These are phyloP conservation scores for Pocota personata DNA, from an alignment of 2,888 invertebrate genomes.

Conservation along the genomic window DNA sequence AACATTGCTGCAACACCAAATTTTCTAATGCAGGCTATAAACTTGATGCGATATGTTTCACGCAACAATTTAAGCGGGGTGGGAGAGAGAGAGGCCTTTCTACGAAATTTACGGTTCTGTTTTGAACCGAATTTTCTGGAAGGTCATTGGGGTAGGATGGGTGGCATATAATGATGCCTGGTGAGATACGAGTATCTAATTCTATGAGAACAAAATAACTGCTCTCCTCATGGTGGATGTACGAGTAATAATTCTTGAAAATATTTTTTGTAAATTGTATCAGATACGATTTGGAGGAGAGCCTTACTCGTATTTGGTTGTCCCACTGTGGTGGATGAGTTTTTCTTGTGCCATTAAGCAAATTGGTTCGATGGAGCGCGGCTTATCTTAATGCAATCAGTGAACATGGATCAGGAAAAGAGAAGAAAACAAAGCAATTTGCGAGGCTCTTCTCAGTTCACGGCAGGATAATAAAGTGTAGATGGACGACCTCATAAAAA, in stretches of 20 bases:
- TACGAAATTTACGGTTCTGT: constrained; percentile 42
- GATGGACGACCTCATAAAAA: constrained; percentile 17
- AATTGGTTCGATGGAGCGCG: constrained; percentile 41
- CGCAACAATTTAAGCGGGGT: constrained; percentile 17
- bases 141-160: neutral
- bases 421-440: constrained; percentile 48
- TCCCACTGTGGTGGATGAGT: neutral
- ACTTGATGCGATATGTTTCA: constrained; percentile 56
- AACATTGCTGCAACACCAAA: constrained; percentile 27
- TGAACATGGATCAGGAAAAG: neutral
- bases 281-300: constrained; percentile 52
- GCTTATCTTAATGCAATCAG: constrained; percentile 67
- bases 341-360: constrained; percentile 45
- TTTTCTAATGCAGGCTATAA: constrained; percentile 54
- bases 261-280: constrained; percentile 18
- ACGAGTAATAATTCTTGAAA: constrained; percentile 18
- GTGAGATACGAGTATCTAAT: neutral
- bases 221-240: neutral
- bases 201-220: neutral
- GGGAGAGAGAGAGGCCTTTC: neutral
- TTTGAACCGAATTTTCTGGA: neutral
- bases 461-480: constrained; percentile 2
- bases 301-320: constrained; percentile 6
- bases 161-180: neutral
- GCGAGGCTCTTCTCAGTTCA: constrained; percentile 4